Base-by-base conservation (phyloP, 2,797 vertebrate genomes). In the Sebastes trivittatus region DNA sequence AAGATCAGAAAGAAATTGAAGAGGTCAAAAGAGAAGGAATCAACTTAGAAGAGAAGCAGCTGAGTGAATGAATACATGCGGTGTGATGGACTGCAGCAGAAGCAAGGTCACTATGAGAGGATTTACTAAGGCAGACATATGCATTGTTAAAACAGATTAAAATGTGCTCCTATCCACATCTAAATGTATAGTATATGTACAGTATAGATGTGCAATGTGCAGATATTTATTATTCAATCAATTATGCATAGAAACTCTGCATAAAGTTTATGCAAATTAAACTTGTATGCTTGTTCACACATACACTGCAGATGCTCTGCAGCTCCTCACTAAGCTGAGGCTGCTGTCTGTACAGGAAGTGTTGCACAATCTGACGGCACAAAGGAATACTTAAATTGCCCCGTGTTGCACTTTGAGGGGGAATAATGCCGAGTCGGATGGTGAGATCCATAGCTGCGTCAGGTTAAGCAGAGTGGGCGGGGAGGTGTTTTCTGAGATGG, bases 281-380 rank as follows among this genome's bases (percentile, higher is more conserved):
- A 38, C 27, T 18, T 11, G 10, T 52, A 55, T 34, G 29, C 49
- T 16, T 30, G 27, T 56, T 67, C 9, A 58, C 7, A 59, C 14
- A 18, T 23, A 29, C 38, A 63, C 73, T 85, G 69, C 70, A 78
- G 54, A 68, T 75, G 54, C 36, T 73, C 34, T 84, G 66, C 79
- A 84, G 18, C 52, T 36, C 54, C 25, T 54, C 30, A 18, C 66
- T 36, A 11, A 55, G 14, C 4, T 46, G 11, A 54, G 2, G 46
- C 46, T 52, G 32, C 30, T 20, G 1, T 65, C 52, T 73, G 56
- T 1, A 75, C 66, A 75, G 81, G 69, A 84, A 80, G 65, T 72
- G 32, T 8, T 73, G 42, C 74, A 56, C 69, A 70, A 42, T 42
- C 38, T 25, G 34, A 65, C 8, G 4, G 20, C 64, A 81, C 52